Conservation (phyloP, 2,888 invertebrate genomes). For the Leptopilina syphax region DNA sequence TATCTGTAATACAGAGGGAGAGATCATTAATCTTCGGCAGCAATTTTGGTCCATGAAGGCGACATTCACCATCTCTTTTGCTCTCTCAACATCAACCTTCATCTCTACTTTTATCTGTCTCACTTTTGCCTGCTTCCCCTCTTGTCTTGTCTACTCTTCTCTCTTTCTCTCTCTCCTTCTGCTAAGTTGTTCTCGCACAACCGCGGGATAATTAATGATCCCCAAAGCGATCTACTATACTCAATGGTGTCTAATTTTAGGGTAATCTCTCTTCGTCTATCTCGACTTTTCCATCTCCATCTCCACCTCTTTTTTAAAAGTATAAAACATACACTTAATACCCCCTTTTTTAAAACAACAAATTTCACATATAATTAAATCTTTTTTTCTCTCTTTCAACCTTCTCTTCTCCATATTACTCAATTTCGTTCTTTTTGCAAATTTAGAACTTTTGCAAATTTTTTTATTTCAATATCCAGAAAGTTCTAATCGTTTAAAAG, state of each 20-base stretch:
- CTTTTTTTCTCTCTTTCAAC: no score
- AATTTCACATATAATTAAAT: not conserved
- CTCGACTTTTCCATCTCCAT: conserved; percentile 50
- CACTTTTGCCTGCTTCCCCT: conserved; percentile 46
- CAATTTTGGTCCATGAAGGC: conserved; percentile 73
- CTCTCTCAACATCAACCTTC: conserved; percentile 48
- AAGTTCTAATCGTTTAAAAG: no score
- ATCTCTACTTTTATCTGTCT: conserved; percentile 44
- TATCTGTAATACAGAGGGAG: conserved; percentile 66
- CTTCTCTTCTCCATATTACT: no score
- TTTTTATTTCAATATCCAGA: no score
- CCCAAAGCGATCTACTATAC: conserved; percentile 70
- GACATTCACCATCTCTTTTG: conserved; percentile 67
- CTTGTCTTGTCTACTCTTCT: not conserved
- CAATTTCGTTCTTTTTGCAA: no score
- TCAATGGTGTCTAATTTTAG: conserved; percentile 72
- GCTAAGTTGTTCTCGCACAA: conserved; percentile 62
- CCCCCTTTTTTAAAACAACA: not conserved
- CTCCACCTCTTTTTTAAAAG: conserved; percentile 30
- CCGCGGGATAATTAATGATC: conserved; percentile 73
- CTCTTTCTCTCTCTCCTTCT: conserved; percentile 48
- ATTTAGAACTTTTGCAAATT: no score
- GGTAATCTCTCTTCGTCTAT: conserved; percentile 64
- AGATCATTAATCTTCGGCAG: conserved; percentile 72
- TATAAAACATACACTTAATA: not conserved